Base-by-base conservation (phyloP, 2,888 invertebrate genomes). In the Ornithoptera priamus region DNA sequence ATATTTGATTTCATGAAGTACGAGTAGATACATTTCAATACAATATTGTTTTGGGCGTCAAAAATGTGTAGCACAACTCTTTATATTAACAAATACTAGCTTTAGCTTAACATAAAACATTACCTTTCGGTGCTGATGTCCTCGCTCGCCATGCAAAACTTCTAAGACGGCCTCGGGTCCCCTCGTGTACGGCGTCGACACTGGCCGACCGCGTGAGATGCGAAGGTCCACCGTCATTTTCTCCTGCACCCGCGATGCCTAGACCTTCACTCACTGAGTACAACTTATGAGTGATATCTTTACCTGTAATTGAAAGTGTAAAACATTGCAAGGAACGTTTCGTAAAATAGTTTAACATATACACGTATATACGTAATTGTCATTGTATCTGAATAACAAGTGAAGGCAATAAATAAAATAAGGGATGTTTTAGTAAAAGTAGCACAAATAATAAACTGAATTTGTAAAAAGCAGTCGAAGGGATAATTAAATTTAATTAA, bases 261-360 rank as follows among this genome's bases (percentile, higher is more conserved):
- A 96, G 87, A 65, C 96, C 96, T 81, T 97, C 96, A 82, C 96
- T 96, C 76, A 96, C 93, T 30, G 96, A 96, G 87, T 97, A 97
- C 79, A 97, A 89, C 88, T 97, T 97, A 82, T 96, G 95, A 53
- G 97, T 97, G 82, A 97, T 96, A 85, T 97, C 97, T 86, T 97
- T 96, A 71, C 96, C 96, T 92, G 82, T 18, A 89, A 87, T 46
- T 56, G 30, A 62, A 20, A 22, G 53, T 1, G n/a, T 8, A 18
- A 53, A 46, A 46, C 2, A 17, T 50, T 50, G 18, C 50, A 4
- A 17, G 18, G 4, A 18, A 12, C 4, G 2, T n/a, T 53, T 46
- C 15, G 4, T 46, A 46, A 15, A 46, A 46, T 12, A 46, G 2
- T 46, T 46, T 42, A 12, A 8, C 8, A 12, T 8, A 42, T 30